Percentiles rank a stretch among this genome's conserved stretches.
Conservation (phyloP, 2,888 invertebrate species). For the Phasia obesa region DNA sequence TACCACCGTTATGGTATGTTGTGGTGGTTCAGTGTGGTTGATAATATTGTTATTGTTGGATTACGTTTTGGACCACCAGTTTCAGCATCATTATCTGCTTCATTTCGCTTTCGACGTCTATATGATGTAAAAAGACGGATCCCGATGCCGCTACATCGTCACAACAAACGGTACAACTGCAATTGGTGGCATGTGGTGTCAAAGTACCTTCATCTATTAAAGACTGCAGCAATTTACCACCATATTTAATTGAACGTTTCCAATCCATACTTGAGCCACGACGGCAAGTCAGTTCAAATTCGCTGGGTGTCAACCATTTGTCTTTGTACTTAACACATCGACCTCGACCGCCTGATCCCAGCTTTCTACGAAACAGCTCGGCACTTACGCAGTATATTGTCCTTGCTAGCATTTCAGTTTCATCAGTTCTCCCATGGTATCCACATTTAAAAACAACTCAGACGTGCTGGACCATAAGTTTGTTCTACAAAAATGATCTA, state of each 20-base stretch:
- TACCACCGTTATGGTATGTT: slow-evolving; percentile 80
- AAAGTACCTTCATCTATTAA: slow-evolving; percentile 95
- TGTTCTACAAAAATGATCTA: too few relatives aligned
- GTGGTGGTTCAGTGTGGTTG: slow-evolving; percentile 76
- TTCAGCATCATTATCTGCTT: slow-evolving; percentile 79
- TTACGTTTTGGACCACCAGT: slow-evolving; percentile 78
- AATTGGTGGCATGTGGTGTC: slow-evolving; percentile 96
- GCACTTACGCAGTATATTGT: too few relatives aligned
- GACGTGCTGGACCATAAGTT: too few relatives aligned
- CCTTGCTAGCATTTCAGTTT: too few relatives aligned
- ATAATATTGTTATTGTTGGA: slow-evolving; percentile 75
- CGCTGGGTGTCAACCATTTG: slow-evolving; percentile 96
- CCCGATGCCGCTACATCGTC: slow-evolving; percentile 96
- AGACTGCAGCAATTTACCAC: slow-evolving; percentile 94
- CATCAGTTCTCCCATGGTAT: too few relatives aligned
- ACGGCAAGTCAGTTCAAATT: slow-evolving; percentile 96
- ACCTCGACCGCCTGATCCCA: slow-evolving; percentile 96
- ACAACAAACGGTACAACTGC: slow-evolving; percentile 97
- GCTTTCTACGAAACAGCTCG: slow-evolving; percentile 92
- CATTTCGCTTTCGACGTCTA: slow-evolving; percentile 90
- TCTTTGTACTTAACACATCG: slow-evolving; percentile 93
- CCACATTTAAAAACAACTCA: too few relatives aligned
- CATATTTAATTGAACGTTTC: slow-evolving; percentile 97
- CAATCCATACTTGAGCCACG: slow-evolving; percentile 98
- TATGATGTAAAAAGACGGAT: slow-evolving; percentile 96